Percentiles rank a stretch among this genome's conserved stretches.
Evolutionary conservation across 2,888 invertebrate genomes (phyloP).

Genomic region (Tetanocera ferruginea): DNA sequence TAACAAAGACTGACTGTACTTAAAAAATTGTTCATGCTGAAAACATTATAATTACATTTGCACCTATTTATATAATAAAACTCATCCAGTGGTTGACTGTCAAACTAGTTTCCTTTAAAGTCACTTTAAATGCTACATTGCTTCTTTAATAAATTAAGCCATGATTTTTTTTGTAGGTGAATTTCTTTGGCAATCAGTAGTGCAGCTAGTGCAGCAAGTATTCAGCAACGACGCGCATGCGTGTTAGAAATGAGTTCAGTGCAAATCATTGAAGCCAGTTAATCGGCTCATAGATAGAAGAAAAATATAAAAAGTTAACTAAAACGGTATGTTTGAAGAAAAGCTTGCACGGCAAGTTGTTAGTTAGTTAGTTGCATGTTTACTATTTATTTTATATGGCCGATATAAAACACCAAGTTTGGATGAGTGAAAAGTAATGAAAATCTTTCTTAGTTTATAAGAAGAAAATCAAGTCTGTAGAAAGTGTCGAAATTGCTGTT

Average conservation of each 20-base stretch:
- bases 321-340: not conserved
- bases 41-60: too few species aligned
- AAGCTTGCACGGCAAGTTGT: not conserved
- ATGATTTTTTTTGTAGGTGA: not conserved
- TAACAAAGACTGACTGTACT: too few species aligned
- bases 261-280: conserved; percentile 1
- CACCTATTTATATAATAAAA: too few species aligned
- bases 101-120: not conserved
- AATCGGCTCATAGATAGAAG: conserved; percentile 3
- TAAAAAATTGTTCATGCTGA: too few species aligned
- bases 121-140: not conserved
- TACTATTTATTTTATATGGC: not conserved
- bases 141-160: not conserved
- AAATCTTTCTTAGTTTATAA: not conserved
- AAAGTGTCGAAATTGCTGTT: too few species aligned
- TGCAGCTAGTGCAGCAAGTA: not conserved
- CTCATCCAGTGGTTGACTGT: too few species aligned
- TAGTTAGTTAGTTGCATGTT: not conserved
- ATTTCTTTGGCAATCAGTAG: not conserved
- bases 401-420: not conserved
- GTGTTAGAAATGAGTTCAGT: conserved; percentile 16
- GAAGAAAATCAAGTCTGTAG: too few species aligned
- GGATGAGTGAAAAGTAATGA: not conserved
- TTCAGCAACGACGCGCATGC: not conserved
- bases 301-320: not conserved